Evolutionary conservation across 2,113 vertebrate species (phyloP).

Genomic region (Sardina pilchardus): DNA sequence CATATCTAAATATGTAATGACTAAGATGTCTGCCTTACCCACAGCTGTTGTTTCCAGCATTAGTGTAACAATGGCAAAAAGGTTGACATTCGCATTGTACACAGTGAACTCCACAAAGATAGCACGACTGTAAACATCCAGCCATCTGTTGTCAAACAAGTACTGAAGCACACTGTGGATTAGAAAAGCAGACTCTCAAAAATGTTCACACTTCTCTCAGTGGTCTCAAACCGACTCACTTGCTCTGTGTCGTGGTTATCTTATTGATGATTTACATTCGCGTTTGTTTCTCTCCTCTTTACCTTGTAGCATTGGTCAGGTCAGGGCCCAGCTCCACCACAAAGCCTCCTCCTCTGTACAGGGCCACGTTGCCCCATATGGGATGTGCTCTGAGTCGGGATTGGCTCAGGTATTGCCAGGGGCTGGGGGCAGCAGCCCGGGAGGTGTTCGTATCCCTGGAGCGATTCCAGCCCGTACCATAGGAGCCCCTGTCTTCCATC

Average conservation of each 20-base stretch:
- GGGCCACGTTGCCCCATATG: conserved; percentile 79
- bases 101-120: conserved; percentile 92
- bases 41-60: conserved; percentile 85
- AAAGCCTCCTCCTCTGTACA: conserved; percentile 90
- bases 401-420: conserved; percentile 86
- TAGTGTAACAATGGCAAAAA: conserved; percentile 87
- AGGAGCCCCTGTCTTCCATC: conserved; percentile 79
- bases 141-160: conserved; percentile 84
- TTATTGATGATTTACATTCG: too few species aligned
- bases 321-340: conserved; percentile 80
- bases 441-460: conserved; percentile 55
- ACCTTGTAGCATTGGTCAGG: conserved; percentile 75
- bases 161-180: conserved; percentile 80
- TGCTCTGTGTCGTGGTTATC: too few species aligned
- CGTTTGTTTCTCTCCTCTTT: background rate
- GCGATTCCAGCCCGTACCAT: conserved; percentile 79
- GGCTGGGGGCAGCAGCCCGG: conserved; percentile 48
- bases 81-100: conserved; percentile 94
- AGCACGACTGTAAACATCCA: conserved; percentile 86
- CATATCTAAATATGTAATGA: background rate
- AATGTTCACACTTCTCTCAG: too few species aligned
- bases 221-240: too few species aligned
- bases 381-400: conserved; percentile 71
- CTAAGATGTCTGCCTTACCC: conserved; percentile 68
- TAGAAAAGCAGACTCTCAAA: conserved; percentile 1